Base-by-base conservation (phyloP, 2,888 invertebrate genomes). In the Ophion obscuratus region DNA sequence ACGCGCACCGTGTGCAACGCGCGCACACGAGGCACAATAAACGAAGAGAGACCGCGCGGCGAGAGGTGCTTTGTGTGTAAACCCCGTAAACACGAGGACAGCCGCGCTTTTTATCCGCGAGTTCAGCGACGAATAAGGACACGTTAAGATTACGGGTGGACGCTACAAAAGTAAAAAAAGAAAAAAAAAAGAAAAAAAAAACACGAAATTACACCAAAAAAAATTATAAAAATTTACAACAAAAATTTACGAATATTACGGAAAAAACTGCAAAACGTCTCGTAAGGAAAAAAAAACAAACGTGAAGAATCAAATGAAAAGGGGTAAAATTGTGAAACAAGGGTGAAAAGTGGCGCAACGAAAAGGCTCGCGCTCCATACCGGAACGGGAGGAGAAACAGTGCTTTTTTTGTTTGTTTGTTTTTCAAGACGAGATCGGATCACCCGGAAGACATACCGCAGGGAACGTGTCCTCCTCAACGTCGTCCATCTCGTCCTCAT, bases 401-500 rank as follows among this genome's bases (percentile, higher is more conserved):
- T 82, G 80, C 59, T 57, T 75, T 79, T 79, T 67, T 80, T 86
- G 78, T 81, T 74, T 68, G 53, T 7, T 62, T 17, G 20, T 24
- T 24, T 24, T 24, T 24, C 24, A 24, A 67, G 67, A 70, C 73
- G 76, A 80, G 83, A 85, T 73, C 77, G 77, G 57, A 44, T 73
- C 77, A 67, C 62, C 77, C 40, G 76, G 77, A 36, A 86, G 81
- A 77, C 59, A 11, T 57, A 81, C 81, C 67, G 62, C 79, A 67
- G 71, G 64, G 77, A 77, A 81, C 86, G 86, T 68, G 78, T 81
- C 86, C 83, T 86, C 83, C 75, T 84, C 84, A 81, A 82, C 89
- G 85, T 87, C 84, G 88, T 90, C 91, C 84, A 88, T 85, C 88
- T 89, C 87, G 88, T 87, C 88, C 86, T 84, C 87, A 81, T 80